Evolutionary conservation across 2,888 invertebrate genomes (phyloP), one percentile per base, ranked within the genome.

Genomic region (Leptinotarsa rubiginosa): DNA sequence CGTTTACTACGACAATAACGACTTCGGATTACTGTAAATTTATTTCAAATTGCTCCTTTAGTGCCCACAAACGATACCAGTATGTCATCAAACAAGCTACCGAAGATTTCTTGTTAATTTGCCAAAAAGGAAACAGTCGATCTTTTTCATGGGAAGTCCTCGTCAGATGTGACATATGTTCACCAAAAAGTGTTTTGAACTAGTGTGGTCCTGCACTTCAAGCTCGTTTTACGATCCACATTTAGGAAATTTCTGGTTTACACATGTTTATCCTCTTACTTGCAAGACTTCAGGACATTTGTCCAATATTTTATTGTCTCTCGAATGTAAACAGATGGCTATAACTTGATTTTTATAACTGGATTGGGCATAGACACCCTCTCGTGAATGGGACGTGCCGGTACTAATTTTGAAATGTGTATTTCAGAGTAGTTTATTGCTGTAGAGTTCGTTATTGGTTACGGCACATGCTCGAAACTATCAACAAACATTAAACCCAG

Each of bases 231-330:
- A 75, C 72, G 77, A 77, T 70, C 69, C 66, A 67, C 74, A 76
- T 75, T 77, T 77, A 62, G 77, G 71, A 75, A 75, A 77, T 74
- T 77, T 75, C 77, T 77, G 77, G 68, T 71, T 67, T 77, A 77
- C 77, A 77, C 77, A 77, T 77, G 77, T 75, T 74, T 49, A 22
- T 54, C n/a, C 52, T 68, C 31, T 52, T 31, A 68, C 68, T 68
- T 69, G 74, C 69, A 71, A 74, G 70, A 62, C 69, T 67, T 66
- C 66, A 47, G 69, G 62, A 66, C 73, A 75, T 73, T 75, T 71
- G 69, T 72, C 67, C 73, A 65, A 77, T 72, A 75, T 75, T 77
- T 77, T 77, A 77, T 77, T 77, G 75, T 69, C 73, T 71, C 70
- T 72, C 31, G 47, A 67, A 75, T 67, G 52, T 70, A 71, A 75